Evolutionary conservation across 1,140 invertebrate species (phyloP), one percentile per base, ranked within the genome.

Genomic region (Melipona quadrifasciata): DNA sequence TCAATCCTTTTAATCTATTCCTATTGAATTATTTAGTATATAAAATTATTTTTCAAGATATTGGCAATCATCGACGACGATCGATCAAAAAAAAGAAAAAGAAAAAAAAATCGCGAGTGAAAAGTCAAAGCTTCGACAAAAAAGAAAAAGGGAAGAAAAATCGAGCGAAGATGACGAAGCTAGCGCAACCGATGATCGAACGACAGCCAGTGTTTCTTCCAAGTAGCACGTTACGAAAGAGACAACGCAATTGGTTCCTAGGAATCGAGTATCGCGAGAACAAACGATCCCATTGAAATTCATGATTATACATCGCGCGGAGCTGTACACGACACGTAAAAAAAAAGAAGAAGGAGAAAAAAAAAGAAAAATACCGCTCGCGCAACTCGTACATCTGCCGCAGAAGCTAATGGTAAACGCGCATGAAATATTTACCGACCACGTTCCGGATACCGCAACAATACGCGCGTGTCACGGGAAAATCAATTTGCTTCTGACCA

Each of bases 241-340:
- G 61, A 31, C 24, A 80, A 80, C 77, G 77, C 65, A 72, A 71
- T 71, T 71, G 78, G 55, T 80, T 80, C 78, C 34, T 70, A 47
- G 78, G 67, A 80, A 80, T 79, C 34, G 67, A 71, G n/a, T 17
- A 80, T 14, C 67, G 53, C 65, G 67, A 53, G 65, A 70, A 80
- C 67, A 55, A 80, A 53, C 53, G 67, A 80, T 80, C 53, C 53
- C 78, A 80, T 80, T 80, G 78, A 80, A 80, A 80, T 58, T 71
- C 67, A 71, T 61, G 78, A 80, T 80, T 80, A 72, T 80, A 80
- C 67, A 80, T 24, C 78, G 27, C 64, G 64, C 47, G 21, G 68
- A 78, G 19, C 47, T 67, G 76, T 67, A 34, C 67, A 21, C 12
- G 53, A 80, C 53, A 71, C 19, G 53, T 80, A 79, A 70, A 79